Base-by-base conservation (phyloP, 2,797 vertebrate genomes). In the Hippoglossus hippoglossus region DNA sequence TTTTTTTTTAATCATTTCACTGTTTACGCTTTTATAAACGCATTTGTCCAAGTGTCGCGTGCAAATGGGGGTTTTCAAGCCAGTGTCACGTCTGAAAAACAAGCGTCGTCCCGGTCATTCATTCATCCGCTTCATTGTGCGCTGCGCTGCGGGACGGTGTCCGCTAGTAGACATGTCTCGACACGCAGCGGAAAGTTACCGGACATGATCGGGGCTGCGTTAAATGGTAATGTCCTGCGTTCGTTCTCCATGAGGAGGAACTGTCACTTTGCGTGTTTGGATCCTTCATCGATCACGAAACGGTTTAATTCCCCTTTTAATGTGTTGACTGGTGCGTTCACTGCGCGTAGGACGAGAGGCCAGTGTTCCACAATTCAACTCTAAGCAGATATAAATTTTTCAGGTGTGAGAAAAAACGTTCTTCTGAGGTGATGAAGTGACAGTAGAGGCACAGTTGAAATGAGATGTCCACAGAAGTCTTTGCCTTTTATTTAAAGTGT, bases 131-230 rank as follows among this genome's bases (percentile, higher is more conserved):
- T 34, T 31, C 63, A 49, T 68, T 68, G 73, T 76, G 73, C 19
- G 44, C 16, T 6, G 44, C 65, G 70, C 71, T 36, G 82, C 50
- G 72, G 83, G 85, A 81, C 73, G 1, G 52, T 66, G 82, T 76
- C 87, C 66, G 47, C 63, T 28, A 1, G 24, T 0, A 6, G 90
- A 93, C 91, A 91, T 89, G 91, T 90, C 88, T 54, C 49, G 79
- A 79, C 90, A 84, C 83, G 88, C 55, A 73, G 77, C 91, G 75
- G 77, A 88, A 89, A 90, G 85, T 91, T 89, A 86, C 82, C 25
- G 82, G 68, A 70, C 74, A 41, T 0, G 13, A 19, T 2, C 13
- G 63, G 60, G 36, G 21, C 73, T 0, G 15, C 59, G 26, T 24
- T 1, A 56, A 25, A 52, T 1, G 19, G 53, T 54, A 57, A 15